Evolutionary conservation across 1,140 invertebrate genomes (phyloP).

Genomic region (Sipha flava): DNA sequence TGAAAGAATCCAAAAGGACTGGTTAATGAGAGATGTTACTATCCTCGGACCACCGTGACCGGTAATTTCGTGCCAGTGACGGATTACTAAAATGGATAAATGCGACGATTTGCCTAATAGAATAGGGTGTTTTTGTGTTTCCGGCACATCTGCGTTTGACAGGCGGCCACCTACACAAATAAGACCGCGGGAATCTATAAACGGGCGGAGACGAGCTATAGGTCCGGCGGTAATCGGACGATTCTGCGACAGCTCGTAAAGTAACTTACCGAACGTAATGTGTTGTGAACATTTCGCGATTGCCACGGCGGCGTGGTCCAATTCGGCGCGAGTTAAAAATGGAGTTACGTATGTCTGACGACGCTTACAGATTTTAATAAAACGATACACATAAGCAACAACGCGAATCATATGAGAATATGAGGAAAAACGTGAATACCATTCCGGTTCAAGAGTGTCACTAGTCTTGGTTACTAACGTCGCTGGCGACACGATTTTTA

Average conservation of each 20-base stretch:
- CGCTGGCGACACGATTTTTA: no score
- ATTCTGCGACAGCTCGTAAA: no score
- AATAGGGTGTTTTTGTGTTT: background rate
- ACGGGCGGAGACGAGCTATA: background rate
- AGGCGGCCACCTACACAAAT: background rate
- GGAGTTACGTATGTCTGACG: fast-evolving
- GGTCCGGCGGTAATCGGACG: no score
- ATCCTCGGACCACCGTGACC: background rate
- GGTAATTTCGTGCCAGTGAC: background rate
- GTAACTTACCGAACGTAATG: no score
- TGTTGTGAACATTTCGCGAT: no score
- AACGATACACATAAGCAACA: background rate
- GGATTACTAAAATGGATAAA: background rate
- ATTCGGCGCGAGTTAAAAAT: background rate
- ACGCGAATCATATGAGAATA: background rate
- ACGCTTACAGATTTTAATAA: background rate
- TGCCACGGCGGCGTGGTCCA: background rate
- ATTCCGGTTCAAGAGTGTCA: background rate
- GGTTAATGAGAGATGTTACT: background rate
- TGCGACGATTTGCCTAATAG: background rate
- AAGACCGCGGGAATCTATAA: background rate
- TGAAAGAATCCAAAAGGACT: conserved; percentile 38
- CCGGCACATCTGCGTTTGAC: background rate
- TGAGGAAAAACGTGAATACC: background rate
- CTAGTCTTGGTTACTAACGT: no score